Evolutionary conservation across 2,888 invertebrate species (phyloP), one percentile per base, ranked within the genome.

Genomic region (Papilio elwesi): DNA sequence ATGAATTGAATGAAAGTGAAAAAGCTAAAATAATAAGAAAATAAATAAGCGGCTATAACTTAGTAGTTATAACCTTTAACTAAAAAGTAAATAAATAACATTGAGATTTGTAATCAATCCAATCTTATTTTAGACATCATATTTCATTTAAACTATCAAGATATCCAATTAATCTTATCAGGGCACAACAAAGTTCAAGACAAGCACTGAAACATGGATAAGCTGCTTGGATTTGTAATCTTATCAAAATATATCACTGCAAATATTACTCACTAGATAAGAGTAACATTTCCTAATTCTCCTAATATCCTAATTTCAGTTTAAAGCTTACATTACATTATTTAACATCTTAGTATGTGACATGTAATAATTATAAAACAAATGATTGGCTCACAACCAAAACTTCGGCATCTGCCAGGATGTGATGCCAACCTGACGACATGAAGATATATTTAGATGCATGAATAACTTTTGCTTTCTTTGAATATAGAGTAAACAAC

Each of bases 321-420:
- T 6, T 9, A 7, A 43, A 9, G 9, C 43, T 2, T 26, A 26
- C 55, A 55, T 8, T 11, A 8, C 12, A 36, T 59, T 38, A 11
- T n/a, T 59, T 59, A 9, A n/a, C 43, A 38, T 26, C 1, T 11
- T 11, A 26, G 47, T 16, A n/a, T n/a, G n/a, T n/a, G 7, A 16
- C n/a, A n/a, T n/a, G 13, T 4, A 48, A 15, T 63, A 63, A 51
- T 48, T 55, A 57, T 65, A 69, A 59, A 51, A 73, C 43, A 57
- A 55, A 51, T 12, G 48, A 55, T 68, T 73, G 73, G 69, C 73
- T 8, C 49, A 11, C 12, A 16, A 47, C 59, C 73, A 73, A 73
- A 13, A 38, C 11, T 74, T 62, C 63, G 38, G 43, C 43, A 66
- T n/a, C 53, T 53, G 53, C 13, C 53, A 43, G 11, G 12, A 16